Percentiles rank a stretch among this genome's conserved stretches.
phyloP scores from a whole-genome alignment of 2,888 invertebrate species.

The Apoda limacodes region DNA sequence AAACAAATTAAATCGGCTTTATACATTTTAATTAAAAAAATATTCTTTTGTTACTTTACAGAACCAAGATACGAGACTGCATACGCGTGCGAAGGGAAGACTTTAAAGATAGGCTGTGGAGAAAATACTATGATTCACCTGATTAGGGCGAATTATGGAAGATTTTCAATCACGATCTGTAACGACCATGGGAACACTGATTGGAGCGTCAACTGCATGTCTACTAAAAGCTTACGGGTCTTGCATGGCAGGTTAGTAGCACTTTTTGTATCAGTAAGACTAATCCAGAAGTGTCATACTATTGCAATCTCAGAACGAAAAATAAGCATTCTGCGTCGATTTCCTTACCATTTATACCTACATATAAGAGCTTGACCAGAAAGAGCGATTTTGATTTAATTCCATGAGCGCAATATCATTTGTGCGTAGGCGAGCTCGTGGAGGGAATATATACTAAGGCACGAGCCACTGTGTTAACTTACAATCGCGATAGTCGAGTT shows the following conservation, averaged over 20 bases:
- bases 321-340: neutral
- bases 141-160: conserved; percentile 93
- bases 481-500: too few species aligned
- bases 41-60: too few species aligned
- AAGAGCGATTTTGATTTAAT: too few species aligned
- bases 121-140: conserved; percentile 91
- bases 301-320: neutral
- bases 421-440: too few species aligned
- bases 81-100: conserved; percentile 95
- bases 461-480: too few species aligned
- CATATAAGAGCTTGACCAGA: too few species aligned
- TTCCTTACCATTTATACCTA: neutral
- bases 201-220: conserved; percentile 97
- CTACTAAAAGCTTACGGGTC: conserved; percentile 87
- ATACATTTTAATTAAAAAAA: too few species aligned
- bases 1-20: too few species aligned
- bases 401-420: too few species aligned
- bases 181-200: conserved; percentile 96
- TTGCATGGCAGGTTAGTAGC: conserved; percentile 83
- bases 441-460: too few species aligned
- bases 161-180: conserved; percentile 95
- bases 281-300: too few species aligned
- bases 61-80: conserved; percentile 89
- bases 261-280: too few species aligned
- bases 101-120: conserved; percentile 87